Percentiles rank a stretch among this genome's conserved stretches.
Evolutionary conservation across 2,113 vertebrate genomes (phyloP).

Genomic region (Oriolus oriolus): DNA sequence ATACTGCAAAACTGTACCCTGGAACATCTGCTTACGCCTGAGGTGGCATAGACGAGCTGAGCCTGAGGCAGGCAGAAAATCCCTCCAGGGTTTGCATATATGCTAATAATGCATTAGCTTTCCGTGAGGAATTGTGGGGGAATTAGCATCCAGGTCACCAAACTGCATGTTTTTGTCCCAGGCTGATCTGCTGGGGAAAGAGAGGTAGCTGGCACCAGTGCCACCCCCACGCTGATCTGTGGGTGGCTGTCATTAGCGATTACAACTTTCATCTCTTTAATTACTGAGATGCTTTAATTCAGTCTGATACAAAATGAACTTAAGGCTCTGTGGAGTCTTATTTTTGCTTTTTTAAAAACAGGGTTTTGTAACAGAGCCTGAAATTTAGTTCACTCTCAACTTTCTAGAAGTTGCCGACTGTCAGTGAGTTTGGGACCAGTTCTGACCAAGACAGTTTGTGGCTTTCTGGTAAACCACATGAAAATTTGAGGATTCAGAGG

Average conservation of each 20-base stretch:
- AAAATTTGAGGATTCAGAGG: background rate
- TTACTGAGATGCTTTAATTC: conserved; percentile 26
- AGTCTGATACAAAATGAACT: background rate
- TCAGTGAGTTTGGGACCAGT: background rate
- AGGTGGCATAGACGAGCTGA: background rate
- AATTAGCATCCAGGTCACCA: conserved; percentile 38
- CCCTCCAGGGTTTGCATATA: background rate
- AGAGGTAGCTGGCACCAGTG: background rate
- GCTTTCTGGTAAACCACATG: background rate
- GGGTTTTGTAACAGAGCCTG: background rate
- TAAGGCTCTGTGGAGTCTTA: background rate
- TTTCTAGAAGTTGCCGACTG: background rate
- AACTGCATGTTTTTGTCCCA: background rate
- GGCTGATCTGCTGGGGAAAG: background rate
- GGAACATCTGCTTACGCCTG: background rate
- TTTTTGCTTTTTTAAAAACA: background rate
- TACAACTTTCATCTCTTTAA: conserved; percentile 21
- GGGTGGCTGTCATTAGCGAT: conserved; percentile 9
- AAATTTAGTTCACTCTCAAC: background rate
- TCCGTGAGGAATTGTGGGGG: background rate
- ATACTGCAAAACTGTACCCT: background rate
- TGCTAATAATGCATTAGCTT: conserved; percentile 14
- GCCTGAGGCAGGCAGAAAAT: background rate
- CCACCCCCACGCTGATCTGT: background rate
- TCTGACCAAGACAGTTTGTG: background rate